These are phyloP conservation scores for Emys orbicularis DNA, from an alignment of 2,797 vertebrate species.

Conservation along the genomic window DNA sequence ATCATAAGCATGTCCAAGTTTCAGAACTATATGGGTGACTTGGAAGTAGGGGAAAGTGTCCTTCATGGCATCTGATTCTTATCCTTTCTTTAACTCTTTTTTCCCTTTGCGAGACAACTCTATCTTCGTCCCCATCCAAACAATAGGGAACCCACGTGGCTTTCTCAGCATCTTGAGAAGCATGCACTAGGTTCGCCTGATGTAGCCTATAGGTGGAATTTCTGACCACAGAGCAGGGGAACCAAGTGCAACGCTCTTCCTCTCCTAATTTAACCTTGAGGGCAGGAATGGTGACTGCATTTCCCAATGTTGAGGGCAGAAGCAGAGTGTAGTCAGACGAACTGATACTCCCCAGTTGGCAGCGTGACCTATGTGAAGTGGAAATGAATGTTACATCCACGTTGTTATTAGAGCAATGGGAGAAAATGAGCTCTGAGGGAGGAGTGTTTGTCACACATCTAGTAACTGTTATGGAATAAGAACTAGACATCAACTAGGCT, in stretches of 20 bases:
- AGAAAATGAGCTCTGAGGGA: not conserved
- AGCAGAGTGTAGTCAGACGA: not conserved
- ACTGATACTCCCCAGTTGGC: accelerated
- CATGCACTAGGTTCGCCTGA: not conserved
- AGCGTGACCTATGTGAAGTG: not conserved
- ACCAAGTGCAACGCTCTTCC: not conserved
- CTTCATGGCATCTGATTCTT: not conserved
- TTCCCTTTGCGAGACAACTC: not conserved
- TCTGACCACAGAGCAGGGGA: not conserved
- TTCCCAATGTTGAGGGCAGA: not conserved
- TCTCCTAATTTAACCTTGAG: not conserved
- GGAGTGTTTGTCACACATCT: not conserved
- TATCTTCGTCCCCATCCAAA: not conserved
- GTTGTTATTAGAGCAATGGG: not conserved
- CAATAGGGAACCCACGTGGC: not conserved
- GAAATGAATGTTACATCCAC: not conserved
- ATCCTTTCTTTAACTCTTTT: not conserved
- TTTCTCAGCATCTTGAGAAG: not conserved
- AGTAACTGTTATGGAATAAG: not conserved
- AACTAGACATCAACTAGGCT: not conserved
- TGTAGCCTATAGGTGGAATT: not conserved
- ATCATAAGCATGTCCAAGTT: not conserved
- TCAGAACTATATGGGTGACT: not conserved
- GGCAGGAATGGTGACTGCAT: not conserved
- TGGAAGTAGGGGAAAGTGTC: not conserved